Evolutionary conservation across 2,113 vertebrate genomes (phyloP), one percentile per base, ranked within the genome.

Genomic region (Lanius ludovicianus): DNA sequence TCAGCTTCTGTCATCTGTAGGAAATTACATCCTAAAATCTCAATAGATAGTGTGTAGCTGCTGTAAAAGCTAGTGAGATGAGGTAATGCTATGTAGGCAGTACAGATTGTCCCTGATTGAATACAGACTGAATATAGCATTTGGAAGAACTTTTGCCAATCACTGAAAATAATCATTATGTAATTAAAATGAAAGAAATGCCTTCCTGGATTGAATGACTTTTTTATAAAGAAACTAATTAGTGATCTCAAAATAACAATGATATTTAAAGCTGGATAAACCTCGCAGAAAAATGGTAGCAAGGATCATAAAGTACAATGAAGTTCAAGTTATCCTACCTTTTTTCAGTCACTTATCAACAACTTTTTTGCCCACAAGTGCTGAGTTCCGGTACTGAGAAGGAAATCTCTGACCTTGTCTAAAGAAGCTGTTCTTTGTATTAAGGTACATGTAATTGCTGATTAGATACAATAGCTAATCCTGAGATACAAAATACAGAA

Each of bases 21-120:
- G 93, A 97, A 97, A 96, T 97, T 95, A 81, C 89, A 59, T 95
- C 53, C 93, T 73, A 87, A 95, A 96, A 94, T 80, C 84, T 87
- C 95, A 87, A 88, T 69, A 95, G 62, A 91, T 94, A 95, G 82
- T 87, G 79, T 71, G 80, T 91, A 94, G 56, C 71, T 97, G 41
- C 78, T 97, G 93, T 82, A 83, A 71, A 97, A 96, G 57, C 79
- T 95, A 64, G 64, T 91, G 71, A 82, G 81, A 97, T 92, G 96
- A 96, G 80, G 67, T 95, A 97, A 96, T 97, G 97, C 84, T 79
- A 33, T 93, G 90, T 69, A 92, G 62, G 77, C 63, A 95, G 93
- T 89, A 82, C 87, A 68, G 96, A 93, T 94, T 97, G 91, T 96
- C 90, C 60, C 62, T 90, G 65, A 87, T 81, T 95, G 77, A 96